Conservation (phyloP, 2,113 vertebrate species). For the Columba livia region DNA sequence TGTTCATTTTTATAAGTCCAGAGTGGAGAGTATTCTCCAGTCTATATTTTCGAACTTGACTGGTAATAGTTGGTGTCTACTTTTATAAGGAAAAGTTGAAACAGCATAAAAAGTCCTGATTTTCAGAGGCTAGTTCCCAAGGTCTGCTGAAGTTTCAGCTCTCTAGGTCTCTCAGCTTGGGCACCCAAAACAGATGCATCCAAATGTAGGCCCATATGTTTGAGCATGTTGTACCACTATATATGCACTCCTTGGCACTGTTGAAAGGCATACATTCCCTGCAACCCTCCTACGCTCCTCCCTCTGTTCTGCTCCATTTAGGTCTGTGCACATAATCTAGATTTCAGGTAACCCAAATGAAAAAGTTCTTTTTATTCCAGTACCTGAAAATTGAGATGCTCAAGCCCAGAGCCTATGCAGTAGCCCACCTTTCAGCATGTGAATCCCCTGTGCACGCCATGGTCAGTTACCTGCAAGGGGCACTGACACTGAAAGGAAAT, state of each 20-base stretch:
- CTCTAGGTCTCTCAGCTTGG: conserved; percentile 61
- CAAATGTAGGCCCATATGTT: conserved; percentile 67
- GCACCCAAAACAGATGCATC: conserved; percentile 55
- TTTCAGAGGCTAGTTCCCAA: conserved; percentile 1
- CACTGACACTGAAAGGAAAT: neutral
- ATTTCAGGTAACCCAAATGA: conserved; percentile 58
- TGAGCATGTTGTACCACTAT: conserved; percentile 71
- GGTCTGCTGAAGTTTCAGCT: conserved; percentile 56
- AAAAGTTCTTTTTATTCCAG: conserved; percentile 11
- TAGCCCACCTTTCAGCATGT: neutral
- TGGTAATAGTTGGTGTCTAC: neutral
- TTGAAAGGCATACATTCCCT: conserved; percentile 63
- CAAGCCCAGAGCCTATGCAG: neutral
- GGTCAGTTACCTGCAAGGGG: neutral
- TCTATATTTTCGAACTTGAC: neutral
- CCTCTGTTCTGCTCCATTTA: conserved; percentile 70
- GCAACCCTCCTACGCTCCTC: conserved; percentile 58
- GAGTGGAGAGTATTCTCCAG: neutral
- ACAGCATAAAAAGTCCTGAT: neutral
- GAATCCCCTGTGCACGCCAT: neutral
- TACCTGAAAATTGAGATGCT: neutral
- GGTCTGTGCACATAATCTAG: conserved; percentile 43
- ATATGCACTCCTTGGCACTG: conserved; percentile 66
- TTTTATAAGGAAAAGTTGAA: neutral
- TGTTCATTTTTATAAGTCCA: neutral